Conservation (phyloP, 2,113 vertebrate species). For the Channa maculata region DNA sequence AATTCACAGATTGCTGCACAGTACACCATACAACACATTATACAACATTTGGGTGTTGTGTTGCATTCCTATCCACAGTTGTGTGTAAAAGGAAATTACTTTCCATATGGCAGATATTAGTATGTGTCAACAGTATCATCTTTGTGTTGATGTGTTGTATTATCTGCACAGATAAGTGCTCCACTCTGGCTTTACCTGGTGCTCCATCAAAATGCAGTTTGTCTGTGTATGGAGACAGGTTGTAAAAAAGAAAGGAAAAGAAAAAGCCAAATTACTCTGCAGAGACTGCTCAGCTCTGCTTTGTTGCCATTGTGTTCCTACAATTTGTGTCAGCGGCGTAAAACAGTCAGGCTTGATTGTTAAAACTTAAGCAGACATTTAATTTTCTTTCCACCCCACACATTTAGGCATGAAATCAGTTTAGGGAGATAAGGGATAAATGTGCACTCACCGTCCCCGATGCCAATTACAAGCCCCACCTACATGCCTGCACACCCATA, state of each 20-base stretch:
- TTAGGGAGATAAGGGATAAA: conserved; percentile 18
- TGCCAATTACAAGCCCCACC: not conserved
- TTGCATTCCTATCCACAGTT: too few species aligned
- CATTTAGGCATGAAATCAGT: conserved; percentile 29
- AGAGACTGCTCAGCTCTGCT: conserved; percentile 40
- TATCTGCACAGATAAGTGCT: conserved; percentile 10
- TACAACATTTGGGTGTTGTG: too few species aligned
- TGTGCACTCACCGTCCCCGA: not conserved
- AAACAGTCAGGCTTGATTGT: conserved; percentile 7
- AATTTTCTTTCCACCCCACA: conserved; percentile 33
- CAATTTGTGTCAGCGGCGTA: conserved; percentile 27
- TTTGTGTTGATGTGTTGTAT: not conserved
- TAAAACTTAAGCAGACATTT: conserved; percentile 19
- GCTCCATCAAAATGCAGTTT: conserved; percentile 37
- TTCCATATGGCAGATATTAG: not conserved
- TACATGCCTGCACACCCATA: conserved; percentile 12
- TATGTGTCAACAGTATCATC: not conserved
- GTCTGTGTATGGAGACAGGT: conserved; percentile 26
- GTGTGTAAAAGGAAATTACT: not conserved
- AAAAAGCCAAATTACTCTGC: conserved; percentile 22
- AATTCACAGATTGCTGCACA: too few species aligned
- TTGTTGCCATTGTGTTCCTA: conserved; percentile 18
- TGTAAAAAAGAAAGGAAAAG: conserved; percentile 8
- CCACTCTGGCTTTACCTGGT: conserved; percentile 20
- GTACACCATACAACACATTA: too few species aligned